Percentiles rank a stretch among this genome's conserved stretches.
Evolutionary conservation across 2,797 vertebrate species (phyloP).

Genomic region (Sebastes aleutianus): DNA sequence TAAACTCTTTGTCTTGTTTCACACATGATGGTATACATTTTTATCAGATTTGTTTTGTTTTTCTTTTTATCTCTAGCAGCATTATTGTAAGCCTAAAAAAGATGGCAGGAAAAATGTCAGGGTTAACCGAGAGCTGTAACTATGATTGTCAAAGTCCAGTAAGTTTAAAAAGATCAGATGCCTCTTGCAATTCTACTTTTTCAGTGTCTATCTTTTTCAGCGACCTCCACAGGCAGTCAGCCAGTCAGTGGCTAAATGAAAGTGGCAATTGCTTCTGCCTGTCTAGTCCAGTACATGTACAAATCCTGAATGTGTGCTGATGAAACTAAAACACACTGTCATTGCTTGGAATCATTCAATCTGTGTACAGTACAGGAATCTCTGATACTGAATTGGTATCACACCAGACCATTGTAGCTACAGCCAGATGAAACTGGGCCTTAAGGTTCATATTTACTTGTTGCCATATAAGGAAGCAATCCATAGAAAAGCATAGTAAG

Average conservation of each 20-base stretch:
- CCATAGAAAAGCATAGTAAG: neutral
- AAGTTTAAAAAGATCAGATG: neutral
- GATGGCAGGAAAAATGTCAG: neutral
- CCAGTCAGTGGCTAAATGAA: constrained; percentile 31
- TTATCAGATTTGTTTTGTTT: too few species aligned
- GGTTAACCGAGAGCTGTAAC: neutral
- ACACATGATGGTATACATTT: neutral
- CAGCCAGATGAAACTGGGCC: neutral
- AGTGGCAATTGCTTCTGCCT: constrained; percentile 42
- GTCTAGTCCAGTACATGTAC: constrained; percentile 20
- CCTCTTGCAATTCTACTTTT: neutral
- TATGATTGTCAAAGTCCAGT: neutral
- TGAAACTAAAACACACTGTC: constrained; percentile 24
- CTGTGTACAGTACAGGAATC: neutral
- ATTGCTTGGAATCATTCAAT: constrained; percentile 6
- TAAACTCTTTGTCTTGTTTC: neutral
- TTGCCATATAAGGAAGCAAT: neutral
- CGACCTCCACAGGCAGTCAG: constrained; percentile 25
- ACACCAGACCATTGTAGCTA: neutral
- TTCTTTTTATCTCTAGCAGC: neutral
- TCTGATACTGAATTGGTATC: neutral
- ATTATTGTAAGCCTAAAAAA: neutral
- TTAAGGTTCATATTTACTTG: neutral
- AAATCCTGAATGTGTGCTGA: constrained; percentile 12
- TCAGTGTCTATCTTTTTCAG: neutral